phyloP scores from a whole-genome alignment of 2,888 invertebrate species.

The Lasioglossum calceatum region DNA sequence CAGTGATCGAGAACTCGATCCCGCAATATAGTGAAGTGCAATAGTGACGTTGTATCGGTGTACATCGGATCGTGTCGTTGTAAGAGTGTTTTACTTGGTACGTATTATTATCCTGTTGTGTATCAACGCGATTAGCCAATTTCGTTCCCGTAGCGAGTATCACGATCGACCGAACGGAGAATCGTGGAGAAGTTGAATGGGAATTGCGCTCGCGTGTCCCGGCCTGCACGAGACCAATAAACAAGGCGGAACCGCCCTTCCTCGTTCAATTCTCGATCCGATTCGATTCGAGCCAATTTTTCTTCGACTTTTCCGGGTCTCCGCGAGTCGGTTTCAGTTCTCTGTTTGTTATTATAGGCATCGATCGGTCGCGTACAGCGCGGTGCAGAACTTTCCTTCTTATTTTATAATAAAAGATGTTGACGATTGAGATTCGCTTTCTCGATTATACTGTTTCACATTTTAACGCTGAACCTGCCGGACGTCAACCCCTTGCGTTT shows the following conservation, averaged over 20 bases:
- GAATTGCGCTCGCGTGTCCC: conserved; percentile 1
- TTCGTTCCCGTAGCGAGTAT: conserved; percentile 17
- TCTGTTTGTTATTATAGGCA: not conserved
- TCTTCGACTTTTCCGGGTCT: not conserved
- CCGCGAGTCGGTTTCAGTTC: not conserved
- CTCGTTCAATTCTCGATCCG: not conserved
- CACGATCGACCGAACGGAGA: not conserved
- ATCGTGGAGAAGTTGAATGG: conserved; percentile 10
- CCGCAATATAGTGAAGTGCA: conserved; percentile 52
- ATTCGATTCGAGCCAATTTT: not conserved
- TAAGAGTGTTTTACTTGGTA: conserved; percentile 52
- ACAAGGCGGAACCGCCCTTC: not conserved
- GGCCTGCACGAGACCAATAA: not conserved
- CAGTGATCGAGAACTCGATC: conserved; percentile 26
- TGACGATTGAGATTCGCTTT: too few species aligned
- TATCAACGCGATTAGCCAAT: conserved; percentile 32
- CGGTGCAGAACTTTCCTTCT: not conserved
- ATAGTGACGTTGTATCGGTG: conserved; percentile 45
- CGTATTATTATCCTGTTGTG: conserved; percentile 43
- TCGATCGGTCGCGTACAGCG: conserved; percentile 2
- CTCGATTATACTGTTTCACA: too few species aligned
- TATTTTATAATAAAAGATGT: too few species aligned
- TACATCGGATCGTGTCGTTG: conserved; percentile 40
- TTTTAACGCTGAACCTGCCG: too few species aligned
- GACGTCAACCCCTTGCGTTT: not conserved